Conservation (phyloP, 2,113 vertebrate genomes). For the Cavia aperea region DNA sequence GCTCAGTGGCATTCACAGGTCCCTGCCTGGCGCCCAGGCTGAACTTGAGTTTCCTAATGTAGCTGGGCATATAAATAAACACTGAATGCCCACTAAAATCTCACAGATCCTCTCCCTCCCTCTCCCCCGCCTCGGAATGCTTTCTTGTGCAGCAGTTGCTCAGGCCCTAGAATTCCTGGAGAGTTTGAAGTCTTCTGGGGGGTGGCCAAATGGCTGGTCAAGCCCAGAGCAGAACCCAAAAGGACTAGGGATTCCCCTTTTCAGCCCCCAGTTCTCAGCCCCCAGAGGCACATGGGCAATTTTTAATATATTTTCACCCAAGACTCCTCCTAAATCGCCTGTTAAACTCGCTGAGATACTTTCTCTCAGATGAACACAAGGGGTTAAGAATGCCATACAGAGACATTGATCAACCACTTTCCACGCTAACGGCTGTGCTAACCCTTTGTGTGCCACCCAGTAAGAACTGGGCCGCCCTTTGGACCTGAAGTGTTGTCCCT, state of each 20-base stretch:
- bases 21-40: not conserved
- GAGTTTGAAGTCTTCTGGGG: not conserved
- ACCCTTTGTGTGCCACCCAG: not conserved
- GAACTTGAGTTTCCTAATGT: not conserved
- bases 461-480: not conserved
- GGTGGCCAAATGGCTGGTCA: not conserved
- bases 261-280: accelerated
- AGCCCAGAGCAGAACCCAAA: not conserved
- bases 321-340: not conserved
- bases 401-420: no score
- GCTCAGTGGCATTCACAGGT: not conserved
- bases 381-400: accelerated
- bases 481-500: not conserved
- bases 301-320: not conserved
- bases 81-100: not conserved
- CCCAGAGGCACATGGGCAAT: accelerated
- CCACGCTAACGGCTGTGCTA: not conserved
- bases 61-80: not conserved
- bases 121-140: not conserved
- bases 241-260: accelerated
- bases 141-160: not conserved
- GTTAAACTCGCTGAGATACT: not conserved
- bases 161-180: not conserved
- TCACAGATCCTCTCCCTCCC: accelerated
- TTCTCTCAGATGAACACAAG: not conserved